phyloP scores from a whole-genome alignment of 2,797 vertebrate species.

The Molossus alvarezi region DNA sequence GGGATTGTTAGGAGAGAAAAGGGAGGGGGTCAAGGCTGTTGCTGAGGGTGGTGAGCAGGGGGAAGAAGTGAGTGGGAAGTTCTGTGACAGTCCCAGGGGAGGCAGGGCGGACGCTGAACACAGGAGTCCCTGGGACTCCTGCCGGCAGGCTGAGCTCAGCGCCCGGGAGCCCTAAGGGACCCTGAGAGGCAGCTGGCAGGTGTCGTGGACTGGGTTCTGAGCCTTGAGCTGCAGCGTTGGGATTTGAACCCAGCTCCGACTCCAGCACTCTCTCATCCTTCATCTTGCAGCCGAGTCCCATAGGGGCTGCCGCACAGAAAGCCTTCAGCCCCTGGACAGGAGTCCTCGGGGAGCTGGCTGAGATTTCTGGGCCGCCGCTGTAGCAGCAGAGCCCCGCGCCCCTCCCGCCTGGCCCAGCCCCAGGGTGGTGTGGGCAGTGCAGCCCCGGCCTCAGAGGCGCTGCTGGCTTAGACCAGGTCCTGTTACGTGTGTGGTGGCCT shows the following conservation, averaged over 20 bases:
- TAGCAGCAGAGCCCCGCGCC: neutral
- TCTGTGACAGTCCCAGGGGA: neutral
- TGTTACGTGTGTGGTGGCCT: neutral
- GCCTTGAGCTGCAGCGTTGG: neutral
- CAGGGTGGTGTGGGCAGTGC: neutral
- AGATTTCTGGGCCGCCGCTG: neutral
- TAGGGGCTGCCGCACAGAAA: neutral
- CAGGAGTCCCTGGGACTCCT: neutral
- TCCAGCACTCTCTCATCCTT: neutral
- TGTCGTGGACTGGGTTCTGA: neutral
- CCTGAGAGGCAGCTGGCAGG: neutral
- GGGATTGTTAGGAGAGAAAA: neutral
- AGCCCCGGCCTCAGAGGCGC: neutral
- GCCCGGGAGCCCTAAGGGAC: rapidly evolving
- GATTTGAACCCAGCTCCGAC: neutral
- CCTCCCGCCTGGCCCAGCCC: neutral
- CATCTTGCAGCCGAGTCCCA: neutral
- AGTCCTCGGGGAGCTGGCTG: neutral
- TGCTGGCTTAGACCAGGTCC: neutral
- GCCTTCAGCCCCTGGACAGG: neutral
- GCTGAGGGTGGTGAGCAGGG: neutral
- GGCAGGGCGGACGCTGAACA: neutral
- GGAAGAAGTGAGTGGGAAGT: neutral
- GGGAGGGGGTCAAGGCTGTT: neutral
- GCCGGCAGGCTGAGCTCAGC: neutral